phyloP scores from a whole-genome alignment of 2,888 invertebrate species.

The Cheilosia vernalis region DNA sequence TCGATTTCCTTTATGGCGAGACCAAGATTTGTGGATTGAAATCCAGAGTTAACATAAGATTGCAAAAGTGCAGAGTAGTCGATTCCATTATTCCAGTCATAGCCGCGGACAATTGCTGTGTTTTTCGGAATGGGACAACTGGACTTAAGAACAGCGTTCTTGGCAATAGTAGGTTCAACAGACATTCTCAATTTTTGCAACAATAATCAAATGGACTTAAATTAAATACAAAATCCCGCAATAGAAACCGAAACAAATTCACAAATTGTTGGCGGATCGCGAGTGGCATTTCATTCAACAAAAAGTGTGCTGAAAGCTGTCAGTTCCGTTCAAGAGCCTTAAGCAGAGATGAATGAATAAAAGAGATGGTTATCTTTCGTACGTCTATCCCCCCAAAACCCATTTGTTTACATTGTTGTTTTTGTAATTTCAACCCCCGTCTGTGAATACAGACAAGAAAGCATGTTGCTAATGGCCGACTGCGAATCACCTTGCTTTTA shows the following conservation, averaged over 20 bases:
- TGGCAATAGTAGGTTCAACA: conserved; percentile 84
- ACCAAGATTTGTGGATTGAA: conserved; percentile 98
- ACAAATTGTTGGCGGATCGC: conserved; percentile 21
- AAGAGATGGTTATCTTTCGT: too few species aligned
- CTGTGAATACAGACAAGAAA: too few species aligned
- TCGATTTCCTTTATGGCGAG: conserved; percentile 95
- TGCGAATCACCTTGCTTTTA: too few species aligned
- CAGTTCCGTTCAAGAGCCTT: background rate
- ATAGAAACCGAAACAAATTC: conserved; percentile 31
- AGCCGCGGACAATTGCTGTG: conserved; percentile 90
- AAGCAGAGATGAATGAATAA: background rate
- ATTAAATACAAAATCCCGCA: background rate
- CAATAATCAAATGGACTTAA: background rate
- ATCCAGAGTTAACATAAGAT: conserved; percentile 93
- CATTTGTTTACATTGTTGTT: too few species aligned
- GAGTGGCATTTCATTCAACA: background rate
- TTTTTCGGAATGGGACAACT: conserved; percentile 88
- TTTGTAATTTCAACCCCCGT: too few species aligned
- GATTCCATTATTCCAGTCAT: conserved; percentile 96
- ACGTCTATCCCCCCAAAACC: too few species aligned
- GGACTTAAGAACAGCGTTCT: conserved; percentile 88
- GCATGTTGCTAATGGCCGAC: too few species aligned
- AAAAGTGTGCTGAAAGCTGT: background rate
- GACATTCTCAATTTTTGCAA: conserved; percentile 76
- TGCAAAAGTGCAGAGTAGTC: conserved; percentile 93